Evolutionary conservation across 2,888 invertebrate species (phyloP).

Genomic region (Drosophila affinis): DNA sequence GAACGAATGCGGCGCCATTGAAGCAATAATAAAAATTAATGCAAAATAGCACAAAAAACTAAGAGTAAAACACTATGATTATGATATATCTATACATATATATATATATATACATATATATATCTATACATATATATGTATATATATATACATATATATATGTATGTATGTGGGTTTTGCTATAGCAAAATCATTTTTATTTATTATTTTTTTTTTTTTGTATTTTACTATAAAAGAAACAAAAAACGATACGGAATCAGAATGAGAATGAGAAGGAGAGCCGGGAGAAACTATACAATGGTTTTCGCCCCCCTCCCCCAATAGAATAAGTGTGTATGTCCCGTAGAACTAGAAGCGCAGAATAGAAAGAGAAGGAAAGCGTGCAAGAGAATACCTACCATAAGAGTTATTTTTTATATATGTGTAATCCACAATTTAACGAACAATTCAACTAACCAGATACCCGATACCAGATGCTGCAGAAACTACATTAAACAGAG

Average conservation of each 20-base stretch:
- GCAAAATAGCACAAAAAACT: conserved; percentile 54
- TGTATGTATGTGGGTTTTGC: too few species aligned
- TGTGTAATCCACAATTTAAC: conserved; percentile 67
- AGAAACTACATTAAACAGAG: not conserved
- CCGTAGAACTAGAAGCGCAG: conserved; percentile 34
- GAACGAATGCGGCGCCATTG: conserved; percentile 40
- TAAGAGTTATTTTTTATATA: conserved; percentile 69
- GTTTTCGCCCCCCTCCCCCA: conserved; percentile 45
- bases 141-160: too few species aligned
- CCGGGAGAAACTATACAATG: conserved; percentile 64
- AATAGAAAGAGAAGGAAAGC: conserved; percentile 29
- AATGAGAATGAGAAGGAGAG: conserved; percentile 13
- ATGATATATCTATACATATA: conserved; percentile 39
- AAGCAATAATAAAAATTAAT: conserved; percentile 52
- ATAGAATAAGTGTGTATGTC: conserved; percentile 54
- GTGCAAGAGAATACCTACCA: conserved; percentile 22
- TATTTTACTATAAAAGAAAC: too few species aligned
- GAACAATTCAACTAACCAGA: conserved; percentile 47
- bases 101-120: conserved; percentile 35
- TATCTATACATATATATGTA: conserved; percentile 40
- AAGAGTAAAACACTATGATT: conserved; percentile 57
- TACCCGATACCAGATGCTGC: conserved; percentile 23
- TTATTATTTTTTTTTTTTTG: too few species aligned
- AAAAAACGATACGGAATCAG: too few species aligned
- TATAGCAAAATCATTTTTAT: too few species aligned